Evolutionary conservation across 2,113 vertebrate species (phyloP).

Genomic region (Aptenodytes forsteri): DNA sequence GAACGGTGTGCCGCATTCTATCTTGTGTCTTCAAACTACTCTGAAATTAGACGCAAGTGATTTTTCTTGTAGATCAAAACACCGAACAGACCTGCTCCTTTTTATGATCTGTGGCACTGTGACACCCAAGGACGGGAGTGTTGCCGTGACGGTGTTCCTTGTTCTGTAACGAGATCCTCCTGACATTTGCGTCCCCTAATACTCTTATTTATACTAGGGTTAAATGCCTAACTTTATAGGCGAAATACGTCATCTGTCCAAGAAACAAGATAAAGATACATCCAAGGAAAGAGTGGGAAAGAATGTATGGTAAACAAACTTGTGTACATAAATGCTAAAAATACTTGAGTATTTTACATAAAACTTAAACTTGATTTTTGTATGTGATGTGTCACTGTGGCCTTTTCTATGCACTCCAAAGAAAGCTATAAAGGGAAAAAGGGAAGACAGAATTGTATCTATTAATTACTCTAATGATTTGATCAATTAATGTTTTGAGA

Average conservation of each 20-base stretch:
- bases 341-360: constrained; percentile 44
- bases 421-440: constrained; percentile 9
- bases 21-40: neutral
- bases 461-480: neutral
- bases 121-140: neutral
- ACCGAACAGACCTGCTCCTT: neutral
- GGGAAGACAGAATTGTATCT: neutral
- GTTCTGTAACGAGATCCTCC: neutral
- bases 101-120: neutral
- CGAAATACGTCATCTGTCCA: neutral
- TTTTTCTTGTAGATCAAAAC: neutral
- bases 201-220: neutral
- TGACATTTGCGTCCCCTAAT: neutral
- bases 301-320: neutral
- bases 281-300: neutral
- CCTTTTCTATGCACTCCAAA: constrained; percentile 31
- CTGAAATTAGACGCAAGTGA: neutral
- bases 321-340: constrained; percentile 17
- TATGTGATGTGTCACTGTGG: neutral
- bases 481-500: neutral
- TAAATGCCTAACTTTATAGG: neutral
- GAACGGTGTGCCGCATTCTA: accelerated
- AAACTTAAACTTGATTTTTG: constrained; percentile 50
- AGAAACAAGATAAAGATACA: neutral
- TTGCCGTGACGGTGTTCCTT: neutral